Evolutionary conservation across 2,113 vertebrate genomes (phyloP).

Genomic region (Ailurus styani): DNA sequence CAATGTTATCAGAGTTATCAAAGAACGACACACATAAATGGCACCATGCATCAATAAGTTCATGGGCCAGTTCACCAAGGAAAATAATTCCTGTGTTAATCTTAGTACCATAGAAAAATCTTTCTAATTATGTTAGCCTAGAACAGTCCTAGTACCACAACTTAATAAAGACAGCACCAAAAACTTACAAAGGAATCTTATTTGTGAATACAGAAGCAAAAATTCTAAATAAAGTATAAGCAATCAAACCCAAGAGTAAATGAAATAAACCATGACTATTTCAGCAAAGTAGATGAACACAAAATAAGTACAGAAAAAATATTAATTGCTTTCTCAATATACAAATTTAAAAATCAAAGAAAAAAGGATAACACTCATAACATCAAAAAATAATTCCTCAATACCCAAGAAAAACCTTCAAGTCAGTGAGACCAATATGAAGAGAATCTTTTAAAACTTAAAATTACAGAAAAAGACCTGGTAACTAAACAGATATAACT

Average conservation of each 20-base stretch:
- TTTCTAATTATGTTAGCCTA: neutral
- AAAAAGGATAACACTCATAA: neutral
- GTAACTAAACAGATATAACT: neutral
- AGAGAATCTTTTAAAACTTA: neutral
- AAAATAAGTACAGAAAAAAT: neutral
- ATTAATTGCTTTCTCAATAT: neutral
- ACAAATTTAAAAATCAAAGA: neutral
- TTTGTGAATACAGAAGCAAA: neutral
- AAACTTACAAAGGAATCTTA: neutral
- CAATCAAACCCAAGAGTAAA: neutral
- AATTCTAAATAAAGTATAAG: constrained; percentile 5
- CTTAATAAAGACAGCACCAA: neutral
- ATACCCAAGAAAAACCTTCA: neutral
- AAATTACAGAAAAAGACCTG: neutral
- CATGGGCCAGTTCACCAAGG: neutral
- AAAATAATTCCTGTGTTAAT: neutral
- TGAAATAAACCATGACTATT: neutral
- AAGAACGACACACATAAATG: neutral
- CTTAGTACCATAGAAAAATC: neutral
- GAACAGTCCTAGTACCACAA: neutral
- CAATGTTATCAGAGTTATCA: neutral
- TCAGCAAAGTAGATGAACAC: constrained; percentile 1
- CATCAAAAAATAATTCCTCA: neutral
- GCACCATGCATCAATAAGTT: neutral
- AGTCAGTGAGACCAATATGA: neutral